Percentiles rank a stretch among this genome's conserved stretches.
Conservation (phyloP, 2,888 invertebrate genomes). For the Cremastinae sp. region DNA sequence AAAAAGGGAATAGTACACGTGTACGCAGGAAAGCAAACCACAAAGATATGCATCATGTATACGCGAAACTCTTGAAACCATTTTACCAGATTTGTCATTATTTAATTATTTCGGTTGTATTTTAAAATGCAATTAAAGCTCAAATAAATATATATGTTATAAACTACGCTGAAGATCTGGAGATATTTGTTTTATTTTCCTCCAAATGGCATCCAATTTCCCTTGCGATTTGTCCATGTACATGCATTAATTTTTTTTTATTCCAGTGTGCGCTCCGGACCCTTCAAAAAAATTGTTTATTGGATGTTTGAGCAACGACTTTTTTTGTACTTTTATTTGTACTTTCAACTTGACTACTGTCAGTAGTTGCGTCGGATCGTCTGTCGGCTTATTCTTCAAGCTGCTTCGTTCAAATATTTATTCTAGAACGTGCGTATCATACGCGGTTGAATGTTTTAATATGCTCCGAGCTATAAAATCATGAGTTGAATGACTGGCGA, state of each 20-base stretch:
- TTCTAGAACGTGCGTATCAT: slow-evolving; percentile 38
- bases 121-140: slow-evolving; percentile 92
- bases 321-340: slow-evolving; percentile 15
- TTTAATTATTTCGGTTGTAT: slow-evolving; percentile 91
- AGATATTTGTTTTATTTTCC: slow-evolving; percentile 41
- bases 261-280: too few relatives aligned
- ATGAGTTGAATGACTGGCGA: too few relatives aligned
- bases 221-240: too few relatives aligned
- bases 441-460: slow-evolving; percentile 8
- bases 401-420: slow-evolving; percentile 56
- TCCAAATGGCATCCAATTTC: slow-evolving; percentile 2
- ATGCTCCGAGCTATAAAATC: too few relatives aligned
- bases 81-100: slow-evolving; percentile 90
- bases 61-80: slow-evolving; percentile 87
- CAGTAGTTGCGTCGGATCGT: slow-evolving; percentile 45
- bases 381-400: slow-evolving; percentile 57
- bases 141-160: slow-evolving; percentile 93
- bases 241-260: too few relatives aligned
- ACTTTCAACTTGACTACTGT: too few relatives aligned
- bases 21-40: slow-evolving; percentile 82
- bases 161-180: slow-evolving; percentile 81
- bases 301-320: too few relatives aligned
- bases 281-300: too few relatives aligned
- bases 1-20: slow-evolving; percentile 78
- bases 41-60: slow-evolving; percentile 87